phyloP scores from a whole-genome alignment of 1,140 invertebrate species.

The Euura saliciscinereae region DNA sequence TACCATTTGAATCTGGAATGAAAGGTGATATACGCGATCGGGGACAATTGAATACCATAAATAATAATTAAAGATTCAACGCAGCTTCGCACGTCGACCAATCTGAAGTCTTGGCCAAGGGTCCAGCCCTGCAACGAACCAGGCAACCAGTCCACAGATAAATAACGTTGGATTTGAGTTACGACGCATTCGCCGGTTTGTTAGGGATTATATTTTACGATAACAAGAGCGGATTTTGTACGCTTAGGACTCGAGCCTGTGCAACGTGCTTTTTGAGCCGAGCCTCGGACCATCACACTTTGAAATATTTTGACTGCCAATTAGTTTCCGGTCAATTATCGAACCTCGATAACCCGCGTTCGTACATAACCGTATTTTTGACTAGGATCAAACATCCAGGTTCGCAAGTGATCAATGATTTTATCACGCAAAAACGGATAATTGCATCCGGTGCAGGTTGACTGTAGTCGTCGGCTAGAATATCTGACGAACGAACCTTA shows the following conservation, averaged over 20 bases:
- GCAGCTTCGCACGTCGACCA: neutral
- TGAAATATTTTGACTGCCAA: neutral
- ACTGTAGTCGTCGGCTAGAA: neutral
- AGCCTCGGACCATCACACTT: neutral
- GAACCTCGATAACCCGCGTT: neutral
- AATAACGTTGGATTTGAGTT: conserved; percentile 27
- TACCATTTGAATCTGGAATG: neutral
- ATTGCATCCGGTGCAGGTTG: neutral
- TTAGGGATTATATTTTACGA: conserved; percentile 34
- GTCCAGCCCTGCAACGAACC: neutral
- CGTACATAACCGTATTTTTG: neutral
- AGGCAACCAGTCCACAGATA: conserved; percentile 29
- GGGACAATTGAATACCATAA: conserved; percentile 45
- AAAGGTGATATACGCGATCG: conserved; percentile 24
- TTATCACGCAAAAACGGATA: neutral
- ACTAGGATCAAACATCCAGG: neutral
- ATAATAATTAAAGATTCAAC: conserved; percentile 44
- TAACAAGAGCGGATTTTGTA: conserved; percentile 15
- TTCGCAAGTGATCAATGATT: neutral
- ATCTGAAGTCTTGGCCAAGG: neutral
- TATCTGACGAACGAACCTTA: too few relatives aligned
- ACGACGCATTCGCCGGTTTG: conserved; percentile 26
- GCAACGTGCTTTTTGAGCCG: neutral
- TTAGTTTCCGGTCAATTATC: neutral
- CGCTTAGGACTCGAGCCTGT: conserved; percentile 2